Base-by-base conservation (phyloP, 1,140 invertebrate species). In the Latrodectus geometricus region DNA sequence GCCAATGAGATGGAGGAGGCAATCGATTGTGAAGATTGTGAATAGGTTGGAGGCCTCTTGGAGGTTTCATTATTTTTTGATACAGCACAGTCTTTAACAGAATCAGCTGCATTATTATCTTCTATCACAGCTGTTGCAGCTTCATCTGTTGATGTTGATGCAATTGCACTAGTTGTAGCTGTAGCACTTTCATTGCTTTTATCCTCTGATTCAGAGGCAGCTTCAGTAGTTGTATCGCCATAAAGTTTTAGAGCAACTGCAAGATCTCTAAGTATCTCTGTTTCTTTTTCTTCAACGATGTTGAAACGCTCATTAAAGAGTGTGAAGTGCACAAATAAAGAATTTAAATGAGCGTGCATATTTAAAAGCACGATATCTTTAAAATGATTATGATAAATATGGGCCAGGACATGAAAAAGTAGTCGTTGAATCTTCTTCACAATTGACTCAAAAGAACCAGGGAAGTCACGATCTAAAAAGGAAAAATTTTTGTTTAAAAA, bases 361-460 rank as follows among this genome's bases (percentile, higher is more conserved):
- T 95, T 95, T 90, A 99, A 94, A 89, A 97, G 93, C 90, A 96
- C 95, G 89, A 99, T 94, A 93, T 98, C 96, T 92, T 96, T 94
- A 93, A 98, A 99, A 94, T 99, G 98, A 92, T 96, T 95, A 92
- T 98, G 97, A 93, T 99, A 99, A 90, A 99, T 94, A 93, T 99
- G 98, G 90, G 97, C 97, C 93, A 99, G 93, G 90, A 99, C 97
- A 92, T 99, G 97, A 93, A 98, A 99, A 92, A 99, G 94, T 92
- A 98, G 94, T 91, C 96, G 95, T 92, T 98, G 94, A 91, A 99
- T 98, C 92, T 98, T 98, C 92, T 97, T 96, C 89, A 98, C 96
- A 91, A 97, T 96, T 90, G 94, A 94, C 92, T 98, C 97, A 92
- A 99, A 99, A 89, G 95, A 95, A 90, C 94, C 94, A 74, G 98